These are phyloP conservation scores for Phoebastria nigripes DNA, from an alignment of 2,797 vertebrate genomes.

Conservation along the genomic window DNA sequence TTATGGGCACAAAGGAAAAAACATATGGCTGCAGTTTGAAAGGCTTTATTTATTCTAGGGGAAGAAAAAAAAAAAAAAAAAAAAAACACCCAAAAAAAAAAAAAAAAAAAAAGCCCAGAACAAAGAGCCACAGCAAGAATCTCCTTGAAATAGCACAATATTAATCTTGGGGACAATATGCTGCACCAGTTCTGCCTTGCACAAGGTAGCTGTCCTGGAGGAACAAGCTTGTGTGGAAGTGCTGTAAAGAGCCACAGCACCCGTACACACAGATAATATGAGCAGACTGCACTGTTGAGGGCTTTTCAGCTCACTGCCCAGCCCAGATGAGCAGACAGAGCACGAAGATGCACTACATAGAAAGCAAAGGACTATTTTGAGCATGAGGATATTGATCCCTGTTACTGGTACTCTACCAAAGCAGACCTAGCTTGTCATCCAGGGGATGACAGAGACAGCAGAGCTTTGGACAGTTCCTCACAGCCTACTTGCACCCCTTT, in stretches of 20 bases:
- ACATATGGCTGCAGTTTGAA: background rate
- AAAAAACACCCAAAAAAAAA: too few species aligned
- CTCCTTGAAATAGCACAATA: background rate
- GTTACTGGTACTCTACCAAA: background rate
- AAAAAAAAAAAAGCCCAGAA: background rate
- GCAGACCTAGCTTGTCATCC: background rate
- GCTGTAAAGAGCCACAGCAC: background rate
- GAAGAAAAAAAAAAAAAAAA: too few species aligned
- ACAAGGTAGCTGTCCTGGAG: background rate
- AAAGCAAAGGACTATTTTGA: background rate
- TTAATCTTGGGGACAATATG: background rate
- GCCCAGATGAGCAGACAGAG: background rate
- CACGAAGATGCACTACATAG: background rate
- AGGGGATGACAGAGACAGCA: background rate
- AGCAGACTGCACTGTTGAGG: rapidly evolving
- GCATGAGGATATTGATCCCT: background rate
- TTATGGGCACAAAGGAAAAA: background rate
- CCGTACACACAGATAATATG: rapidly evolving
- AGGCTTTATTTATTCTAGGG: background rate
- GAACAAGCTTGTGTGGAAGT: rapidly evolving
- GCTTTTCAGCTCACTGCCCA: background rate
- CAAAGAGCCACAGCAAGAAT: background rate
- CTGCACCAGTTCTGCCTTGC: background rate
- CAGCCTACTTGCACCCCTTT: too few species aligned
- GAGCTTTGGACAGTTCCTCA: background rate